Evolutionary conservation across 1,140 invertebrate genomes (phyloP), one percentile per base, ranked within the genome.

Genomic region (Hormaphis cornu): DNA sequence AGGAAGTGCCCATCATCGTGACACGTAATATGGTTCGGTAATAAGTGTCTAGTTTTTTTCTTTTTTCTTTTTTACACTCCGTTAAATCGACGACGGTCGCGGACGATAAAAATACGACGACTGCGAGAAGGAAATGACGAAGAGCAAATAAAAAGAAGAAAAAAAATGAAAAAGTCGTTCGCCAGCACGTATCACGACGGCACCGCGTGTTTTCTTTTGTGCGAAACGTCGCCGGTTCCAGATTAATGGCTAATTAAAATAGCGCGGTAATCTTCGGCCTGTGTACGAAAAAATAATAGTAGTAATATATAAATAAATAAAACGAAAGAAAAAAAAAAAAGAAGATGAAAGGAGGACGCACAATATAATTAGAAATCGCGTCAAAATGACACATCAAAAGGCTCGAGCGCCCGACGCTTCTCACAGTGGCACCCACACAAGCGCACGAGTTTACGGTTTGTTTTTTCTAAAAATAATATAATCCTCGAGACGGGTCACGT

Each of bases 231-330:
- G 28, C 61, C 61, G 24, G 61, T 48, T 35, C 44, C 61, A 50
- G 61, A 66, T 66, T 66, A 66, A 66, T 66, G 44, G 61, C 44
- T 66, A 66, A 66, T 66, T 66, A 66, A 66, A 66, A 66, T 50
- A 48, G 61, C 61, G 44, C 24, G 33, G 44, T 50, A 33, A 35
- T 35, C 44, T 7, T 30, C 2, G 5, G 33, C 12, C 14, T 12
- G 52, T 54, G 52, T 33, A 6, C 18, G 20, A 26, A 3, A 22
- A 5, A 42, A 42, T n/a, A n/a, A n/a, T n/a, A n/a, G n/a, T n/a
- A n/a, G n/a, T n/a, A n/a, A n/a, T n/a, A n/a, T n/a, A n/a, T n/a
- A n/a, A n/a, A n/a, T n/a, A n/a, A n/a, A n/a, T n/a, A n/a, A n/a
- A n/a, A n/a, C n/a, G n/a, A n/a, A n/a, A 14, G n/a, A 53, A 53